Percentiles rank a stretch among this genome's conserved stretches.
phyloP scores from a whole-genome alignment of 2,113 vertebrate genomes.

The Aplodontia rufa region DNA sequence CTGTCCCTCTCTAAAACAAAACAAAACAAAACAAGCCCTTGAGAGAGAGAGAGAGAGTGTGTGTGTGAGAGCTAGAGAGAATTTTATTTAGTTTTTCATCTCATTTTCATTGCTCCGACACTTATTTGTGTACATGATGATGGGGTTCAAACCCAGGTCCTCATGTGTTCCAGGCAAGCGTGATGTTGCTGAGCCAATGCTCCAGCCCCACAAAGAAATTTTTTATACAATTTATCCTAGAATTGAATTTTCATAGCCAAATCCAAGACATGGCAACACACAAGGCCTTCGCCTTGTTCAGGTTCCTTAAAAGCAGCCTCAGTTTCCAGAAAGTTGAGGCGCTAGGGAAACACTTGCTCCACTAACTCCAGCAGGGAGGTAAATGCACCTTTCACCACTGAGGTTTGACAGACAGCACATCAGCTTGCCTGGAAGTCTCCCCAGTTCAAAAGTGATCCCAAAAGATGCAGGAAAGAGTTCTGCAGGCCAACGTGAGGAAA shows the following conservation, averaged over 20 bases:
- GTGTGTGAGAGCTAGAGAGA: no score
- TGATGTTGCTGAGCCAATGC: no score
- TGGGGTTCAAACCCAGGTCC: no score
- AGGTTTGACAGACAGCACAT: not conserved
- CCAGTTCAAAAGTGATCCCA: slow-evolving; percentile 3
- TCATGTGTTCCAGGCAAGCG: no score
- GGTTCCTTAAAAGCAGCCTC: not conserved
- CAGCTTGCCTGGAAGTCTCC: not conserved
- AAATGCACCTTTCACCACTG: not conserved
- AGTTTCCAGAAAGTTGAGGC: not conserved
- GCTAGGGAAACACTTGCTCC: not conserved
- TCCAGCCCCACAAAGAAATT: not conserved
- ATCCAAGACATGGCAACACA: not conserved
- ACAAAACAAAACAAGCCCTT: no score
- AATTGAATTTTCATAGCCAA: not conserved
- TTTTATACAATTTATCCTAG: not conserved
- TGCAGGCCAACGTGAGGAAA: slow-evolving; percentile 47
- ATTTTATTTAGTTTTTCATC: no score
- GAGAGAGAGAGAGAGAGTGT: no score
- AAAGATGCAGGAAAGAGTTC: slow-evolving; percentile 20
- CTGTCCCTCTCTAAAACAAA: no score
- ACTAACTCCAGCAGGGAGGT: not conserved
- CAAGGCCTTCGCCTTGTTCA: not conserved
- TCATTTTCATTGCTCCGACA: no score
- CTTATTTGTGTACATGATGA: no score